Percentiles rank a stretch among this genome's conserved stretches.
Evolutionary conservation across 2,113 vertebrate genomes (phyloP).

Genomic region (Nycticorax nycticorax): DNA sequence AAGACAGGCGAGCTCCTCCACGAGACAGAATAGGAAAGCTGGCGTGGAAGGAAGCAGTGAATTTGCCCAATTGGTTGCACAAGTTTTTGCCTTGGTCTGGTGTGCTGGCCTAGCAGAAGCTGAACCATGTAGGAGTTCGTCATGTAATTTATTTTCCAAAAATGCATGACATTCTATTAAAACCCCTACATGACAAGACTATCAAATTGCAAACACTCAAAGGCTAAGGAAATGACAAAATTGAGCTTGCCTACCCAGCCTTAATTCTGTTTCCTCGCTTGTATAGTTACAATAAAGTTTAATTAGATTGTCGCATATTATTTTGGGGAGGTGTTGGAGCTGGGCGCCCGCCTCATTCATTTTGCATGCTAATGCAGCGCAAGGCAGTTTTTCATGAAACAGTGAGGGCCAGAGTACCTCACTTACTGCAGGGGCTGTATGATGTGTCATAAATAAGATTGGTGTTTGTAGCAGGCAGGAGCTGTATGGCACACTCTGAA

Average conservation of each 20-base stretch:
- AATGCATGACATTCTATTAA: conserved; percentile 33
- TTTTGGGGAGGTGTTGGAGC: conserved; percentile 47
- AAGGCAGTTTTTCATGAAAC: conserved; percentile 26
- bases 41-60: not conserved
- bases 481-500: not conserved
- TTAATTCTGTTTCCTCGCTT: conserved; percentile 49
- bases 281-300: conserved; percentile 54
- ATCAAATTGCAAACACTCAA: conserved; percentile 27
- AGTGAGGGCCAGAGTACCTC: not conserved
- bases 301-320: conserved; percentile 55
- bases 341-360: conserved; percentile 11
- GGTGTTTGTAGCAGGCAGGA: conserved; percentile 3
- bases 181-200: conserved; percentile 25
- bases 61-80: not conserved
- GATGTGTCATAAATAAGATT: conserved; percentile 34
- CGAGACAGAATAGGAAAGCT: not conserved
- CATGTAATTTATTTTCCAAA: conserved; percentile 34
- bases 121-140: not conserved
- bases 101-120: conserved; percentile 1
- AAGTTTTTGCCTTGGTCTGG: not conserved
- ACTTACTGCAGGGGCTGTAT: conserved; percentile 31
- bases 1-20: not conserved
- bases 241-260: conserved; percentile 26
- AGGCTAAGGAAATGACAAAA: conserved; percentile 46
- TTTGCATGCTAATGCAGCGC: conserved; percentile 29